Percentiles rank a stretch among this genome's conserved stretches.
These are phyloP conservation scores for Apostichopus parvimensis DNA, from an alignment of 35 echinoderm and acorn worm species.

Conservation along the genomic window DNA sequence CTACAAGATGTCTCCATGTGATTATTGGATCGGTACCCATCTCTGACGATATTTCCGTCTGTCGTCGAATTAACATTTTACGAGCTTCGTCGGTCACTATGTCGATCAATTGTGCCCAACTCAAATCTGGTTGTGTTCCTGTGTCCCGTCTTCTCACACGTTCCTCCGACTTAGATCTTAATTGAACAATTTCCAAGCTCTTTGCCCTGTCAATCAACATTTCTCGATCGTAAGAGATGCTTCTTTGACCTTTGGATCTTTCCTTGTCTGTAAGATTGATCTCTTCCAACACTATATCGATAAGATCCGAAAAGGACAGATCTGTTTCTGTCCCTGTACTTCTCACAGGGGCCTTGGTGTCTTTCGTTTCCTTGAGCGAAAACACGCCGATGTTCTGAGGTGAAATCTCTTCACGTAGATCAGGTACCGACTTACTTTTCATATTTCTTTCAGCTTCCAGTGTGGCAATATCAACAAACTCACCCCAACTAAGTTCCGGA, in stretches of 20 bases:
- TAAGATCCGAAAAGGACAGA: slow-evolving; percentile 29
- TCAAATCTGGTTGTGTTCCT: slow-evolving; percentile 41
- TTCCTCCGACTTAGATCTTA: slow-evolving; percentile 35
- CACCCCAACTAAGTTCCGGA: slow-evolving; percentile 52
- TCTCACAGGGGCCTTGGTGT: not conserved
- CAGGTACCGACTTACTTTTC: slow-evolving; percentile 40
- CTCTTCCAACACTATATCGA: slow-evolving; percentile 40
- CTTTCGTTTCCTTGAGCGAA: slow-evolving; percentile 24
- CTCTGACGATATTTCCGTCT: not conserved
- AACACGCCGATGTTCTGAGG: slow-evolving; percentile 38
- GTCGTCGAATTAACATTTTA: slow-evolving; percentile 21
- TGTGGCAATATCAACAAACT: slow-evolving; percentile 44
- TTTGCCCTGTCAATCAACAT: slow-evolving; percentile 8
- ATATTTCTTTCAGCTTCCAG: slow-evolving; percentile 40
- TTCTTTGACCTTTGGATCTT: not conserved
- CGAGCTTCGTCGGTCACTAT: slow-evolving; percentile 26
- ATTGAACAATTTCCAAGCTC: slow-evolving; percentile 29
- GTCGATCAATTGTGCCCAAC: slow-evolving; percentile 43
- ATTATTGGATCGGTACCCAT: slow-evolving; percentile 44
- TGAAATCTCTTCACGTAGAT: not conserved
- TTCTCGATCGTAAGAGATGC: not conserved
- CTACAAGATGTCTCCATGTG: slow-evolving; percentile 29
- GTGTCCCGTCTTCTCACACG: slow-evolving; percentile 16
- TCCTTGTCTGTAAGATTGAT: not conserved
- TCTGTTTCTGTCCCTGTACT: slow-evolving; percentile 42